These are phyloP conservation scores for Notodonta ziczac DNA, from an alignment of 2,888 invertebrate genomes.

Conservation along the genomic window DNA sequence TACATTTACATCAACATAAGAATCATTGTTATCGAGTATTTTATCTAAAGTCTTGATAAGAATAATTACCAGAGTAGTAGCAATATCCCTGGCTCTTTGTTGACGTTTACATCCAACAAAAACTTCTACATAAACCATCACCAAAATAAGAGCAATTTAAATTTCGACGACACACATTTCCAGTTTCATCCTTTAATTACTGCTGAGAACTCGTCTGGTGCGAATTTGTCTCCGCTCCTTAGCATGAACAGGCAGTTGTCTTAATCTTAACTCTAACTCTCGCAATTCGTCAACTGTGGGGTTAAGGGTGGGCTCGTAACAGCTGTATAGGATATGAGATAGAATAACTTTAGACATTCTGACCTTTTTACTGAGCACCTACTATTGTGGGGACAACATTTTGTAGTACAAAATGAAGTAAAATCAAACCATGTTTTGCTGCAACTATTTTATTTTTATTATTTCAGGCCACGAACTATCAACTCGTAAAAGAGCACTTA, in stretches of 20 bases:
- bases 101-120: constrained; percentile 22
- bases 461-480: too few species aligned
- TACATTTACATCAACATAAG: too few species aligned
- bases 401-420: too few species aligned
- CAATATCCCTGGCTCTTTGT: background rate
- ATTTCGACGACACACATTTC: constrained; percentile 41
- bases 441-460: too few species aligned
- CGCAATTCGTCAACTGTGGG: constrained; percentile 58
- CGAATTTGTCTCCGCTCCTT: constrained; percentile 48
- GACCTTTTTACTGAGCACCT: background rate
- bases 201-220: constrained; percentile 40
- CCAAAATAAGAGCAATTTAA: constrained; percentile 35
- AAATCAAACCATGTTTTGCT: too few species aligned
- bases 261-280: constrained; percentile 53
- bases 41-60: too few species aligned
- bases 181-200: constrained; percentile 51
- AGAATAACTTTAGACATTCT: background rate
- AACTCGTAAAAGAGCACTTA: too few species aligned
- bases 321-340: constrained; percentile 34
- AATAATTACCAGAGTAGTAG: too few species aligned
- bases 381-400: too few species aligned
- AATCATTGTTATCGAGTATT: too few species aligned
- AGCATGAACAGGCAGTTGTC: constrained; percentile 52
- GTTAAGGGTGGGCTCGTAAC: constrained; percentile 49
- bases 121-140: constrained; percentile 26